Evolutionary conservation across 1,140 invertebrate species (phyloP), one percentile per base, ranked within the genome.

Genomic region (Calliopsis andreniformis): DNA sequence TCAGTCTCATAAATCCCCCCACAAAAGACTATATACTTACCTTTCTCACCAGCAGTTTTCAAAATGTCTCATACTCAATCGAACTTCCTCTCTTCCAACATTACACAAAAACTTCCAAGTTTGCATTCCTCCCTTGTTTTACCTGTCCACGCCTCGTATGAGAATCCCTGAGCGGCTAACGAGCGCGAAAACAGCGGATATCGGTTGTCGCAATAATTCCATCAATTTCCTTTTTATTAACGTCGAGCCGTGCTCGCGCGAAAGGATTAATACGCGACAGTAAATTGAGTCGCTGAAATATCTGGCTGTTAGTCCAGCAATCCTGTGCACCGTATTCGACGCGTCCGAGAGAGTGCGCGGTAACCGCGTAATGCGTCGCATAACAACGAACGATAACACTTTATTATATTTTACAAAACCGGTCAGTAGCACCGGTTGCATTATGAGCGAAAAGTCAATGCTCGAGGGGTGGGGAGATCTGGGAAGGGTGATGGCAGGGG

Each of bases 351-450:
- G 45, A 59, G 51, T 55, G 62, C 69, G 23, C 45, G 43, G 35
- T 18, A 49, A 63, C 53, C 77, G 56, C 63, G 47, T 76, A 76
- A 79, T 76, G 62, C 45, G 47, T 43, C 32, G 69, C 69, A 49
- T 75, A 83, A 82, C 78, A 76, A 79, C 66, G 42, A 23, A 16
- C 49, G 76, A 83, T 73, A 83, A 79, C 66, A 75, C 76, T 79
- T 79, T 61, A 69, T 79, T 76, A 68, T 83, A 83, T 83, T 83
- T 75, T 83, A 53, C 66, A 67, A 79, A 49, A 79, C 64, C 66
- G 59, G 35, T 78, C 67, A 70, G 25, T 20, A 20, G 35, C 66
- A 76, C 66, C 66, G 73, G 55, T 78, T 23, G 59, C 69, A 39
- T 55, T 62, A 39, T 30, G 59, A 83, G 42, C 35, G 73, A 51